phyloP scores from a whole-genome alignment of 2,113 vertebrate species.

The Proteles cristata region DNA sequence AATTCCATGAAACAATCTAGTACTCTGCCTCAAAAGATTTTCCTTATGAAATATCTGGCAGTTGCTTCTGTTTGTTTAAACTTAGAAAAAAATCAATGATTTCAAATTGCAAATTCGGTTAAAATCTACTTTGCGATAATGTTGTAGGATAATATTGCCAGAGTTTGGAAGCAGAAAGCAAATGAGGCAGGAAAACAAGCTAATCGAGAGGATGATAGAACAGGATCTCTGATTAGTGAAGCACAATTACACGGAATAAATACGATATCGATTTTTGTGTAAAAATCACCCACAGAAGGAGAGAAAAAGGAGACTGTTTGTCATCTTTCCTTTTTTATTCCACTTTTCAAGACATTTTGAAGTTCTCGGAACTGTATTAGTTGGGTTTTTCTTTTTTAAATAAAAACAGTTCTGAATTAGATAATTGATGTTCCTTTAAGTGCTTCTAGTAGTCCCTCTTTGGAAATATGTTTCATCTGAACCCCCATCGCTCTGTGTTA shows the following conservation, averaged over 20 bases:
- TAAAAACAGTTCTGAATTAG: constrained; percentile 12
- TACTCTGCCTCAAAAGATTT: neutral
- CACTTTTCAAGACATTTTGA: constrained; percentile 2
- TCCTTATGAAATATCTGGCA: constrained; percentile 61
- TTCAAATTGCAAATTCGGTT: constrained; percentile 74
- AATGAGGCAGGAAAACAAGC: constrained; percentile 75
- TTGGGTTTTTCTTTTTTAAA: constrained; percentile 11
- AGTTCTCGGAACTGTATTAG: neutral
- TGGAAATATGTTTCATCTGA: neutral
- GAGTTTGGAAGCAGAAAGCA: constrained; percentile 73
- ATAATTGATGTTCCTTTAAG: neutral
- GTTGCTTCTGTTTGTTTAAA: constrained; percentile 78
- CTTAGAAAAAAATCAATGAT: constrained; percentile 72
- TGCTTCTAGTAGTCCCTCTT: neutral
- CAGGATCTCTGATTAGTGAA: constrained; percentile 75
- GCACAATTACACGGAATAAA: constrained; percentile 74
- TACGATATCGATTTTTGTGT: constrained; percentile 66
- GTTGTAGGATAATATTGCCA: constrained; percentile 53
- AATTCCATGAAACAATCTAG: neutral
- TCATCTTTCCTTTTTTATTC: constrained; percentile 20
- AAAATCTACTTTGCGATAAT: constrained; percentile 76
- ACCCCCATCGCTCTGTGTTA: neutral
- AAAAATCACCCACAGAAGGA: constrained; percentile 51
- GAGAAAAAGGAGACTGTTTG: neutral
- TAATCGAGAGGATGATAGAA: constrained; percentile 65